These are phyloP conservation scores for Heteromormyrus szaboi DNA, from an alignment of 2,797 vertebrate species.

Conservation along the genomic window DNA sequence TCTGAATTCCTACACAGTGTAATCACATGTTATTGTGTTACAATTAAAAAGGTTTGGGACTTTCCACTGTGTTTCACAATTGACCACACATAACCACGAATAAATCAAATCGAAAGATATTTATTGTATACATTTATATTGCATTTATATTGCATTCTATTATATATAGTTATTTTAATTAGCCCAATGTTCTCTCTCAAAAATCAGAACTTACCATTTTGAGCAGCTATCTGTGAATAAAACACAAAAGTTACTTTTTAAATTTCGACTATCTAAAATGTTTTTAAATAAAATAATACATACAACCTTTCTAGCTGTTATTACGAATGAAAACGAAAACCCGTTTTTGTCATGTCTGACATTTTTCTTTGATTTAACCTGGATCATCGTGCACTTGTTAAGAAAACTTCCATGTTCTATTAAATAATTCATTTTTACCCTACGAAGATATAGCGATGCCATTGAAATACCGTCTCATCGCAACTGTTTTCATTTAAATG, in stretches of 20 bases:
- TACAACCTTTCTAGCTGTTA: not conserved
- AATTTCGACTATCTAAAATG: not conserved
- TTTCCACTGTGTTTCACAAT: not conserved
- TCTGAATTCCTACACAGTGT: not conserved
- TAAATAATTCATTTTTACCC: slow-evolving; percentile 27
- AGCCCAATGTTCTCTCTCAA: not conserved
- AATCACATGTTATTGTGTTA: not conserved
- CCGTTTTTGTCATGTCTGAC: not conserved
- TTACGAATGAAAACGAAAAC: not conserved
- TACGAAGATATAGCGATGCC: not conserved
- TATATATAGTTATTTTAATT: not conserved
- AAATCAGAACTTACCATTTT: slow-evolving; percentile 54
- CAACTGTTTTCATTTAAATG: not conserved
- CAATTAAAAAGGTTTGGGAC: not conserved
- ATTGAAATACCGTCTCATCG: not conserved
- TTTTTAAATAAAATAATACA: not conserved
- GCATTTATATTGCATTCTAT: not conserved
- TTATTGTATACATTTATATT: not conserved
- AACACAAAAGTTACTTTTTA: slow-evolving; percentile 27
- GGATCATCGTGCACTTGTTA: slow-evolving; percentile 34
- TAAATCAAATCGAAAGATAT: not conserved
- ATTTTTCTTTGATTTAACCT: slow-evolving; percentile 35
- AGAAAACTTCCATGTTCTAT: slow-evolving; percentile 40
- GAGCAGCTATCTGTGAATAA: slow-evolving; percentile 62
- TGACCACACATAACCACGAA: not conserved